These are phyloP conservation scores for Sebastes nivosus DNA, from an alignment of 2,797 vertebrate genomes.

Conservation along the genomic window DNA sequence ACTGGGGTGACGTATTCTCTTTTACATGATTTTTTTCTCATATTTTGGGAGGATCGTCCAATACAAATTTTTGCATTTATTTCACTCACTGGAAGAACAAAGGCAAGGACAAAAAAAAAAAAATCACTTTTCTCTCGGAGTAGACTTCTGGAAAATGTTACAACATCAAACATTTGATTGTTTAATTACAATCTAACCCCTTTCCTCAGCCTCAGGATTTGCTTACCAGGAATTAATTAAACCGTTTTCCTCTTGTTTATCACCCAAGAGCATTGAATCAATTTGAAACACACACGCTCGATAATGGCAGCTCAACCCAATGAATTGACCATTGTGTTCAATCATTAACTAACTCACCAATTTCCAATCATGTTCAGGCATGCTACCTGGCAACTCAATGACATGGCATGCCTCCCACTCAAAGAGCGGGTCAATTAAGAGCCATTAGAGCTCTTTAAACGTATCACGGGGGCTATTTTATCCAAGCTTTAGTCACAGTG, in stretches of 20 bases:
- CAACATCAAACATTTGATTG: conserved; percentile 33
- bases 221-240: conserved; percentile 32
- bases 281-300: conserved; percentile 9
- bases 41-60: background rate
- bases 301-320: background rate
- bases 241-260: conserved; percentile 41
- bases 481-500: conserved; percentile 5
- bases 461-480: conserved; percentile 19
- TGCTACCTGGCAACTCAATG: conserved; percentile 15
- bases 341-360: conserved; percentile 15
- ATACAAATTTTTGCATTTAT: background rate
- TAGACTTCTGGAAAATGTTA: conserved; percentile 35
- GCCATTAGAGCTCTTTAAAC: conserved; percentile 43
- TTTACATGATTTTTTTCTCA: background rate
- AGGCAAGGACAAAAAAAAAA: background rate
- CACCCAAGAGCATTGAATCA: conserved; percentile 31
- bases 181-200: conserved; percentile 41
- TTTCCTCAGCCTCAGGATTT: conserved; percentile 25
- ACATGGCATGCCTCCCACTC: conserved; percentile 5
- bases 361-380: conserved; percentile 44
- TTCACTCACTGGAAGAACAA: background rate
- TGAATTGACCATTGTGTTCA: conserved; percentile 26
- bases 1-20: background rate
- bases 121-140: background rate
- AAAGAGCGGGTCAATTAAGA: conserved; percentile 29